These are phyloP conservation scores for Habrosyne pyritoides DNA, from an alignment of 2,888 invertebrate genomes.

Conservation along the genomic window DNA sequence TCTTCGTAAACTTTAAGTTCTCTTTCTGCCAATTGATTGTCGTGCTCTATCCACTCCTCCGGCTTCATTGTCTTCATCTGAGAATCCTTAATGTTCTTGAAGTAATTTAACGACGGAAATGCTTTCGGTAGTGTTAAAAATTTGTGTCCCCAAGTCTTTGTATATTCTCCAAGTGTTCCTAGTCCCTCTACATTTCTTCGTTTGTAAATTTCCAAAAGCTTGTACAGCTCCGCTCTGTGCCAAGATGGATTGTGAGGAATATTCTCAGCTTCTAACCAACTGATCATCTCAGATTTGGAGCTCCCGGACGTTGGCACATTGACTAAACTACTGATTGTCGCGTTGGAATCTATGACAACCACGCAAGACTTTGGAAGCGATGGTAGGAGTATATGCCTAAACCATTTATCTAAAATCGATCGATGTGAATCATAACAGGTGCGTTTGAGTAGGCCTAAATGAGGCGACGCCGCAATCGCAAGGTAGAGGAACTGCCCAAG, in stretches of 20 bases:
- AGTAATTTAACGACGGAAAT: constrained; percentile 15
- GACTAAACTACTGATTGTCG: constrained; percentile 5
- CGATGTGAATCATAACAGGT: neutral
- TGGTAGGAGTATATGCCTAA: neutral
- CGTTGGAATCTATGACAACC: constrained; percentile 10
- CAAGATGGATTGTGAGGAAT: constrained; percentile 17
- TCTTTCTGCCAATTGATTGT: neutral
- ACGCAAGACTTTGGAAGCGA: constrained; percentile 8
- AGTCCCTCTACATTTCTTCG: neutral
- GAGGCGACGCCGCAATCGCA: neutral
- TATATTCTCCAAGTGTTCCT: constrained; percentile 11
- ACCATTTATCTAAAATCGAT: neutral
- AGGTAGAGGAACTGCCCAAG: too few relatives aligned
- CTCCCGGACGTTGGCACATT: constrained; percentile 18
- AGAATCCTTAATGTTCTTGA: constrained; percentile 4
- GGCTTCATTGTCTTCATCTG: neutral
- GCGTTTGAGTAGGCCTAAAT: neutral
- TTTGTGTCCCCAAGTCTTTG: constrained; percentile 19
- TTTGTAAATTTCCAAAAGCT: constrained; percentile 22
- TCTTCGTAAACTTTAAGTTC: constrained; percentile 9
- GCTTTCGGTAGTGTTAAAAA: neutral
- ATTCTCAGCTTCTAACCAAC: constrained; percentile 21
- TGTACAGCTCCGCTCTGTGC: constrained; percentile 28
- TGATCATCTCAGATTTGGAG: constrained; percentile 20
- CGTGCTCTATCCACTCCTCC: constrained; percentile 2